These are phyloP conservation scores for Drosophila subquinaria DNA, from an alignment of 2,888 invertebrate genomes.

Conservation along the genomic window DNA sequence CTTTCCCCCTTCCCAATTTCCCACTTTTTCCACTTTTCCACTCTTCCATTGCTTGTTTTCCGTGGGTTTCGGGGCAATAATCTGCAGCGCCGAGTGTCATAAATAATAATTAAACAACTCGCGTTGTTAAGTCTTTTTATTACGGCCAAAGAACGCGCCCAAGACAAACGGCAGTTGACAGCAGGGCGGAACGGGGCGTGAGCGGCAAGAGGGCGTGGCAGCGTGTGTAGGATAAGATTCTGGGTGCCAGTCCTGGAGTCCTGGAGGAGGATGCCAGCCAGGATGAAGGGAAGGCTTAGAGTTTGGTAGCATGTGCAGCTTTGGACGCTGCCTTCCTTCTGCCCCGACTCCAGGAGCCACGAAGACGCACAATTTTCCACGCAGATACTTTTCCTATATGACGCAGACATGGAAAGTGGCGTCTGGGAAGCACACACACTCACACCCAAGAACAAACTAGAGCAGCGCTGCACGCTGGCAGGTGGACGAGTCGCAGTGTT, in stretches of 20 bases:
- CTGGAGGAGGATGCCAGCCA: conserved; percentile 10
- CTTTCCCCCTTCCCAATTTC: conserved; percentile 13
- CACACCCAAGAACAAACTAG: conserved; percentile 1
- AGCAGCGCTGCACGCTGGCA: conserved; percentile 34
- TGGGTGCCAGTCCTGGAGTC: conserved; percentile 6
- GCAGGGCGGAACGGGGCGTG: conserved; percentile 23
- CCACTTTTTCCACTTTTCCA: not conserved
- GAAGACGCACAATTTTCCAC: conserved; percentile 71
- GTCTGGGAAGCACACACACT: conserved; percentile 6
- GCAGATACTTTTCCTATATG: conserved; percentile 49
- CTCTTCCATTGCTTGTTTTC: not conserved
- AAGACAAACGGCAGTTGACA: conserved; percentile 77
- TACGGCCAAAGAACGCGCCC: conserved; percentile 57
- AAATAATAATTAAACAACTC: conserved; percentile 83
- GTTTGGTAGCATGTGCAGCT: conserved; percentile 74
- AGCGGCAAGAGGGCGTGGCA: conserved; percentile 17
- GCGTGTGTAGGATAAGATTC: conserved; percentile 69
- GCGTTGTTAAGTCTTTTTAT: conserved; percentile 81
- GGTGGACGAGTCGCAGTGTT: conserved; percentile 40
- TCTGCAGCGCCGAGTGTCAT: conserved; percentile 76
- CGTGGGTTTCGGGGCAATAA: conserved; percentile 65
- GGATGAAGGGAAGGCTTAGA: conserved; percentile 72
- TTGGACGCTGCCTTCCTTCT: conserved; percentile 13
- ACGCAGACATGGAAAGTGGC: conserved; percentile 28
- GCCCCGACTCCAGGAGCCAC: not conserved